Conservation (phyloP, 2,888 invertebrate genomes). For the Lithophane leautieri region DNA sequence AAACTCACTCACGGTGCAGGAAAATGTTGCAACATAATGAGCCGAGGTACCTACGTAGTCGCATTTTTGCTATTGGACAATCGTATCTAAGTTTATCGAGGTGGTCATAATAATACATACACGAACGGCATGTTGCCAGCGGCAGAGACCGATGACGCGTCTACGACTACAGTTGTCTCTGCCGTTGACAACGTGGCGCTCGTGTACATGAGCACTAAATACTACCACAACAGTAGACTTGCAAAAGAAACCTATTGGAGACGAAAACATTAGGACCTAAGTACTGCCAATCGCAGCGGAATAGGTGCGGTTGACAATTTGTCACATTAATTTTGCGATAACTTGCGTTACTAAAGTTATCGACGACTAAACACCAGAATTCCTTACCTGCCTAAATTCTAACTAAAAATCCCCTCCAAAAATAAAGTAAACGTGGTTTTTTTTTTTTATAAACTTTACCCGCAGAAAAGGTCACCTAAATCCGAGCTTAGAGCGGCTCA, state of each 20-base stretch:
- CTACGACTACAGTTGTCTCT: too few species aligned
- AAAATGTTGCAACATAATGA: not conserved
- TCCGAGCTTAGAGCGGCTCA: constrained; percentile 67
- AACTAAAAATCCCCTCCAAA: not conserved
- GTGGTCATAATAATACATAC: too few species aligned
- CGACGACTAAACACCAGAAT: not conserved
- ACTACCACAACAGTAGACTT: too few species aligned
- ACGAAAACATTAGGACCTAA: not conserved
- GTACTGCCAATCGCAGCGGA: not conserved
- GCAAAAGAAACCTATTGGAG: not conserved
- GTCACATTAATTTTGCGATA: not conserved
- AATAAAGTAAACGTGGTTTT: constrained; percentile 13
- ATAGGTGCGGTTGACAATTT: not conserved
- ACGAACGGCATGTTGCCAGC: too few species aligned
- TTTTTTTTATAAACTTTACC: constrained; percentile 26
- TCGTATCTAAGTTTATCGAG: not conserved
- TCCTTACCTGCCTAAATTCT: not conserved
- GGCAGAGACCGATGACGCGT: too few species aligned
- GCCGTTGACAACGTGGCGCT: too few species aligned
- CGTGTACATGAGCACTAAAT: too few species aligned
- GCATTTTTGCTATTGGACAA: not conserved
- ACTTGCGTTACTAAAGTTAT: too few species aligned
- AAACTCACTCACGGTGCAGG: too few species aligned
- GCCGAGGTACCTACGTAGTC: not conserved
- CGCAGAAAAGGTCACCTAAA: constrained; percentile 61